Evolutionary conservation across 2,113 vertebrate species (phyloP).

Genomic region (Butorides virescens): DNA sequence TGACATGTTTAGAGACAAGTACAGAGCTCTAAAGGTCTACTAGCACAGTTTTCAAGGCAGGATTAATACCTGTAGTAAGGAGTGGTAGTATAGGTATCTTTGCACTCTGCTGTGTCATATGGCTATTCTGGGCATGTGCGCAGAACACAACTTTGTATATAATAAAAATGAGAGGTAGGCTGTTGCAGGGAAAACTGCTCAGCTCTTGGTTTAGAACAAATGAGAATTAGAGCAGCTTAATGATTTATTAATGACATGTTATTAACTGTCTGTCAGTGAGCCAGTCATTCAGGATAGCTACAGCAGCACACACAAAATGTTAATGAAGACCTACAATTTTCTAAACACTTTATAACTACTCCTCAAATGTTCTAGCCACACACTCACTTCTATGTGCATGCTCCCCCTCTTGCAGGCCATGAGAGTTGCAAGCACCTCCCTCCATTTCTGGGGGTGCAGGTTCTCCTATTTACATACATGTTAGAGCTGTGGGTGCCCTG

Average conservation of each 20-base stretch:
- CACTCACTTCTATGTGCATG: rapidly evolving
- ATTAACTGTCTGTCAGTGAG: neutral
- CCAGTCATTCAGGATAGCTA: neutral
- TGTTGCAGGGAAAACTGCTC: neutral
- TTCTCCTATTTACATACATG: neutral
- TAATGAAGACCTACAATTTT: neutral
- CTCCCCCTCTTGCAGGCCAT: neutral
- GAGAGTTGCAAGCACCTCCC: neutral
- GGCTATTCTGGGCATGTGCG: neutral
- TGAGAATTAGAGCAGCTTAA: neutral
- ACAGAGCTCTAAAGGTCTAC: neutral
- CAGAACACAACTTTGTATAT: neutral
- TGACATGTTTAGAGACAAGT: neutral
- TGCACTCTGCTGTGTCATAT: neutral
- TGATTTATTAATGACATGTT: neutral
- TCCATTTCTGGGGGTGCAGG: rapidly evolving
- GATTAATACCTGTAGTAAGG: neutral
- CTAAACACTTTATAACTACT: neutral
- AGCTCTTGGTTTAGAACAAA: neutral
- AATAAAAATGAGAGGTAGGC: neutral
- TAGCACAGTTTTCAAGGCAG: neutral
- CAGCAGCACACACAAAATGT: neutral
- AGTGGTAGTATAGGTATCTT: neutral
- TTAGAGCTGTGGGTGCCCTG: neutral
- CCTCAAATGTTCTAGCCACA: neutral